Percentiles rank a stretch among this genome's conserved stretches.
Conservation (phyloP, 2,888 invertebrate genomes). For the Tetragonisca angustula region DNA sequence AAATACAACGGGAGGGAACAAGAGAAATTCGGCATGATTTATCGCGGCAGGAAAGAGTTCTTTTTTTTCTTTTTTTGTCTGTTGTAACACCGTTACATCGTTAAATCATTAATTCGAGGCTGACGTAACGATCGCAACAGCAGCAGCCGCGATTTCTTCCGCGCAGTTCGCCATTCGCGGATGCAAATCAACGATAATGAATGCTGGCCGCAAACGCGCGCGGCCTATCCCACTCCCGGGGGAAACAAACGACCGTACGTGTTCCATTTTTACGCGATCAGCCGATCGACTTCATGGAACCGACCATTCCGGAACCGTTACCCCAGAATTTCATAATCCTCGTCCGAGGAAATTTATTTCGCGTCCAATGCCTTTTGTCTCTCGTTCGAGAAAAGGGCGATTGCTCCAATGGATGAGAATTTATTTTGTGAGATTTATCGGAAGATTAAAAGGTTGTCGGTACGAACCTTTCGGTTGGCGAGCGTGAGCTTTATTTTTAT, state of each 20-base stretch:
- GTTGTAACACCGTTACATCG: no score
- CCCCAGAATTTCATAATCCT: not conserved
- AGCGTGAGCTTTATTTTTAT: no score
- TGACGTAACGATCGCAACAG: constrained; percentile 33
- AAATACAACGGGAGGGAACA: no score
- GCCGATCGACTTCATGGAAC: not conserved
- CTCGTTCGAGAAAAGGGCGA: not conserved
- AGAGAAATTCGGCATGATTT: no score
- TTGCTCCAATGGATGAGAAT: no score
- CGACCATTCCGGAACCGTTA: not conserved
- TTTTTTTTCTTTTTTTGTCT: no score
- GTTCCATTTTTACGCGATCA: constrained; percentile 11
- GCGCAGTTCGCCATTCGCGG: constrained; percentile 26
- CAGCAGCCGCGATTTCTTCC: constrained; percentile 12
- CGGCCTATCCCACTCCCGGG: constrained; percentile 36
- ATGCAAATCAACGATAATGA: constrained; percentile 56
- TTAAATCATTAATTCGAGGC: not conserved
- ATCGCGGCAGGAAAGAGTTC: no score
- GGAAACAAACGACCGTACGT: constrained; percentile 28
- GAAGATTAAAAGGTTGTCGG: no score
- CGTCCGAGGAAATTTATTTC: not conserved
- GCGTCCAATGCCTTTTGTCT: not conserved
- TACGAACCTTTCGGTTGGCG: no score
- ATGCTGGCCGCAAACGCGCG: constrained; percentile 39
- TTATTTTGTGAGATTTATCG: no score